Conservation (phyloP, 2,888 invertebrate species). For the Furcula furcula region DNA sequence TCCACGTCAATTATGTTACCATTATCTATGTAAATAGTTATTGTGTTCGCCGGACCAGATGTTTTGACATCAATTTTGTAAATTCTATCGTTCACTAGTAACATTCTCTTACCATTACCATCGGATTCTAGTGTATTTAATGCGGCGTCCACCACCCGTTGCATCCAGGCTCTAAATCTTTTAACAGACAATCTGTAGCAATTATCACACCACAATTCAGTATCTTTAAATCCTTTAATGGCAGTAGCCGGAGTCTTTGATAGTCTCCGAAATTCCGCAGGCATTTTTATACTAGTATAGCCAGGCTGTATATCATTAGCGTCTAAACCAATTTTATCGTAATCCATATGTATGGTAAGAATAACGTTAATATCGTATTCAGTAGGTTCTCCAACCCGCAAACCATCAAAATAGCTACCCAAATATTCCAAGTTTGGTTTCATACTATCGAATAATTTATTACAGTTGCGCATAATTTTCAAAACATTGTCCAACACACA, state of each 20-base stretch:
- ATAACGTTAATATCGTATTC: slow-evolving; percentile 59
- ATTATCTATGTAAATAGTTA: slow-evolving; percentile 40
- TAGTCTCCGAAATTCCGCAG: slow-evolving; percentile 55
- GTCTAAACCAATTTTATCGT: slow-evolving; percentile 44
- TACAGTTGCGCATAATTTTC: slow-evolving; percentile 40
- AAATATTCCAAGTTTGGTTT: slow-evolving; percentile 54
- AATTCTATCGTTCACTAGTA: slow-evolving; percentile 33
- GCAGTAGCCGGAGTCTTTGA: slow-evolving; percentile 39
- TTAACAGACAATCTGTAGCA: slow-evolving; percentile 39
- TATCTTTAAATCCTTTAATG: slow-evolving; percentile 46
- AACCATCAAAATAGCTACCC: slow-evolving; percentile 58
- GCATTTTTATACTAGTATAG: slow-evolving; percentile 49
- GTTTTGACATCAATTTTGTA: slow-evolving; percentile 43
- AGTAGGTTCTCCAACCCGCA: slow-evolving; percentile 54
- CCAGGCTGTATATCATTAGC: slow-evolving; percentile 33
- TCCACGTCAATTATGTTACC: slow-evolving; percentile 52
- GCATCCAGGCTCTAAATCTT: slow-evolving; percentile 54
- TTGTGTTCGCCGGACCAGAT: slow-evolving; percentile 56
- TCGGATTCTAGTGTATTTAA: slow-evolving; percentile 38
- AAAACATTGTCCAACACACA: slow-evolving; percentile 43
- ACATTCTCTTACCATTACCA: slow-evolving; percentile 35
- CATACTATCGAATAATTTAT: slow-evolving; percentile 46
- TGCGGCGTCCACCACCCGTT: slow-evolving; percentile 49
- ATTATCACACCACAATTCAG: slow-evolving; percentile 50
- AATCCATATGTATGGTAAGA: slow-evolving; percentile 47